Evolutionary conservation across 2,797 vertebrate genomes (phyloP).

Genomic region (Dendrocincla fuliginosa): DNA sequence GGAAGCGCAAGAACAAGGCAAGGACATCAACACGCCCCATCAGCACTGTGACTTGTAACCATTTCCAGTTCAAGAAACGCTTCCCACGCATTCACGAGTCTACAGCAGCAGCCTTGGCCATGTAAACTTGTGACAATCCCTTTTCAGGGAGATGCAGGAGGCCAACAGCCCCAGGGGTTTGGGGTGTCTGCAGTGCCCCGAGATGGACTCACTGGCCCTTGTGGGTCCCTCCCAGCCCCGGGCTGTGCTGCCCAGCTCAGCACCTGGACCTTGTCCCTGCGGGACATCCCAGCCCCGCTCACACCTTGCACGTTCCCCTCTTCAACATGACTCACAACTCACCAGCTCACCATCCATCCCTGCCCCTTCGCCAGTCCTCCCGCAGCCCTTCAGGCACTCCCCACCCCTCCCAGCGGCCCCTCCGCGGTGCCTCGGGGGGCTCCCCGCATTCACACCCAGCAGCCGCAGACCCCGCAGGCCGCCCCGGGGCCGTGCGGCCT

Average conservation of each 20-base stretch:
- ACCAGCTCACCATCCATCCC: neutral
- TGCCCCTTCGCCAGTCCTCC: neutral
- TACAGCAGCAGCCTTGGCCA: neutral
- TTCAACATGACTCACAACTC: neutral
- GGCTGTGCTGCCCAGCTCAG: neutral
- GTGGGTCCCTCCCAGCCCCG: neutral
- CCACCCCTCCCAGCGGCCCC: neutral
- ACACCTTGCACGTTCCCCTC: neutral
- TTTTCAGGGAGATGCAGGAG: too few species aligned
- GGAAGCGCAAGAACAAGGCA: neutral
- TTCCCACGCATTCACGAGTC: neutral
- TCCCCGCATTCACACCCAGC: accelerated
- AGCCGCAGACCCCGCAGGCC: too few species aligned
- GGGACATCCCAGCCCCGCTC: neutral
- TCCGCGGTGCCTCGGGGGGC: too few species aligned
- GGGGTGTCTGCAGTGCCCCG: too few species aligned
- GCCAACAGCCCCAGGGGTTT: accelerated
- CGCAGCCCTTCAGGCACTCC: neutral
- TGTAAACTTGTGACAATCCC: neutral
- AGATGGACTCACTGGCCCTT: too few species aligned
- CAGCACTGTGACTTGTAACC: too few species aligned
- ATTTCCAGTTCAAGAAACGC: neutral
- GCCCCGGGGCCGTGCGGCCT: neutral
- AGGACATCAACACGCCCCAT: neutral
- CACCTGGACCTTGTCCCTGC: neutral